Evolutionary conservation across 92 coral and sea anemone species (phyloP).

Genomic region (Paragorgia papillata): DNA sequence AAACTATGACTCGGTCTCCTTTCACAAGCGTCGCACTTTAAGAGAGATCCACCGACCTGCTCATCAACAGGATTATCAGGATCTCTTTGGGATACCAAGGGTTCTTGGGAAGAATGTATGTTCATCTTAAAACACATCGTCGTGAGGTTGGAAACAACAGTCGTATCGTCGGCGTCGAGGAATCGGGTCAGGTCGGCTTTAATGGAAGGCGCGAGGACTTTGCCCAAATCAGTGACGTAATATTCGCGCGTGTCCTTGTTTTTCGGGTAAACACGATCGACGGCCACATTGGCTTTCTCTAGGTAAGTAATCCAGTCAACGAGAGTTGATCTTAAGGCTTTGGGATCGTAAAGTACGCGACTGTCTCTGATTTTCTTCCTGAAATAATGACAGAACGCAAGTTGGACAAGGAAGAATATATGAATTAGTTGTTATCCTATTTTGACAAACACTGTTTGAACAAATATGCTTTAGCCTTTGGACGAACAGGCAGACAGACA

Average conservation of each 20-base stretch:
- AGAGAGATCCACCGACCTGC: not conserved
- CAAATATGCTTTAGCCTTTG: too few species aligned
- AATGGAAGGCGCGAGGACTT: slow-evolving; percentile 25
- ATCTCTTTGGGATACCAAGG: not conserved
- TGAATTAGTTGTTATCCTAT: too few species aligned
- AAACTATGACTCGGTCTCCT: not conserved
- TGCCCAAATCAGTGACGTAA: slow-evolving; percentile 39
- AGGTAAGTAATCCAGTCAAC: slow-evolving; percentile 47
- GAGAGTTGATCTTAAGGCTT: slow-evolving; percentile 28
- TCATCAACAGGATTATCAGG: not conserved
- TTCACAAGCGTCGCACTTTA: slow-evolving; percentile 22
- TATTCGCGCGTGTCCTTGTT: slow-evolving; percentile 35
- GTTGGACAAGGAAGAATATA: not conserved
- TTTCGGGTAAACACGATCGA: slow-evolving; percentile 30
- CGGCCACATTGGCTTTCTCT: slow-evolving; percentile 31
- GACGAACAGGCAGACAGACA: too few species aligned
- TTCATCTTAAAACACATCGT: slow-evolving; percentile 26
- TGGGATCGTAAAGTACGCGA: slow-evolving; percentile 48
- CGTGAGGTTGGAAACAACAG: slow-evolving; percentile 9
- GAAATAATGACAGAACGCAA: not conserved
- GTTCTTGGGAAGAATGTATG: not conserved
- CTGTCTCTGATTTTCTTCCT: slow-evolving; percentile 71
- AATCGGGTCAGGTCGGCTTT: slow-evolving; percentile 27
- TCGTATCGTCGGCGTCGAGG: slow-evolving; percentile 7
- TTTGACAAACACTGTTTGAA: too few species aligned